Conservation (phyloP, 2,888 invertebrate genomes). For the Congeria kusceri region DNA sequence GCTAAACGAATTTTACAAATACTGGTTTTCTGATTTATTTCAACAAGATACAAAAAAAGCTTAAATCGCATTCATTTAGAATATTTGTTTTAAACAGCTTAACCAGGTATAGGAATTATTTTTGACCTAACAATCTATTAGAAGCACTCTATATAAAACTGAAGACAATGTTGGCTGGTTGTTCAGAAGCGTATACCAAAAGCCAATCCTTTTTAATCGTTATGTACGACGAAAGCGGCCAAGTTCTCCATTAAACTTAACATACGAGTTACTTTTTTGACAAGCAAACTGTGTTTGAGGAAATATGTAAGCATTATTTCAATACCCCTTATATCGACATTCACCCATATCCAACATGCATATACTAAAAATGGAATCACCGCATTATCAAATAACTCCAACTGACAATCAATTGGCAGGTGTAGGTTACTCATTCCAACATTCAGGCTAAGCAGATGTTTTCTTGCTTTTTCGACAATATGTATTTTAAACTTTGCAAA, state of each 20-base stretch:
- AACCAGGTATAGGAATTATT: too few relatives aligned
- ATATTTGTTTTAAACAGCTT: too few relatives aligned
- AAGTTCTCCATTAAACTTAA: neutral
- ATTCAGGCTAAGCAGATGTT: constrained; percentile 14
- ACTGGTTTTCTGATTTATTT: neutral
- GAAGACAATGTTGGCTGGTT: too few relatives aligned
- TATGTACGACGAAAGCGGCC: too few relatives aligned
- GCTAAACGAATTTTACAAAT: too few relatives aligned
- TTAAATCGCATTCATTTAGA: too few relatives aligned
- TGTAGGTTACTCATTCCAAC: neutral
- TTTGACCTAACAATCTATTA: too few relatives aligned
- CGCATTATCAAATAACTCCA: constrained; percentile 5
- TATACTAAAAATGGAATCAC: neutral
- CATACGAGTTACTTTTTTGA: constrained; percentile 7
- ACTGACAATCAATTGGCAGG: neutral
- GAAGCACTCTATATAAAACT: too few relatives aligned
- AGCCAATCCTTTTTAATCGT: too few relatives aligned
- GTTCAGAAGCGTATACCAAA: too few relatives aligned
- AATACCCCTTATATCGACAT: neutral
- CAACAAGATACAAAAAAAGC: neutral
- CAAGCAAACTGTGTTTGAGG: constrained; percentile 7
- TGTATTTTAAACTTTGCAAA: constrained; percentile 11
- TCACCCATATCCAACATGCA: constrained; percentile 1
- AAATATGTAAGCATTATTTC: constrained; percentile 17
- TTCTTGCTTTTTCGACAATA: constrained; percentile 6